phyloP scores from a whole-genome alignment of 2,888 invertebrate genomes.

The Rugalucina vietnamica region DNA sequence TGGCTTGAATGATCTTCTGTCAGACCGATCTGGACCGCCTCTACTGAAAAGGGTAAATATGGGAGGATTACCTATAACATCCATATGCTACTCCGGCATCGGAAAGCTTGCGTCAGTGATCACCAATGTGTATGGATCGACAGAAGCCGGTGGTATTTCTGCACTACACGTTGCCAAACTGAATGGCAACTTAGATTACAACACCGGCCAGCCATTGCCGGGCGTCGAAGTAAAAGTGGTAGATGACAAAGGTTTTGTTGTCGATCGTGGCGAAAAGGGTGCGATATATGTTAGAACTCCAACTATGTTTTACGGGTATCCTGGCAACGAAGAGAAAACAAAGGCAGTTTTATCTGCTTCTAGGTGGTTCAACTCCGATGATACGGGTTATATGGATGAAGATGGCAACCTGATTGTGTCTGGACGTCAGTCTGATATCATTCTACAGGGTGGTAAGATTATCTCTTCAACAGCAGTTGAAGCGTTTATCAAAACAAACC shows the following conservation, averaged over 20 bases:
- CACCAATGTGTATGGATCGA: conserved; percentile 34
- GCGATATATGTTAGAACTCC: conserved; percentile 32
- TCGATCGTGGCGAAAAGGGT: conserved; percentile 26
- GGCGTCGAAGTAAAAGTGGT: conserved; percentile 47
- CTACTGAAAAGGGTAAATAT: conserved; percentile 36
- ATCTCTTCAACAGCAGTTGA: conserved; percentile 29
- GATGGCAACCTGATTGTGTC: conserved; percentile 22
- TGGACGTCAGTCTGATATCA: conserved; percentile 29
- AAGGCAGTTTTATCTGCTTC: conserved; percentile 14
- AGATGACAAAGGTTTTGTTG: conserved; percentile 16
- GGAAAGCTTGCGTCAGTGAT: conserved; percentile 15
- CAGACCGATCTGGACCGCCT: neutral
- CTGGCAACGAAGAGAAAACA: conserved; percentile 13
- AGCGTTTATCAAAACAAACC: conserved; percentile 36
- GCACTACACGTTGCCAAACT: neutral
- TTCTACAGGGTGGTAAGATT: conserved; percentile 21
- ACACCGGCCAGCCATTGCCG: conserved; percentile 17
- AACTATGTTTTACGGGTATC: conserved; percentile 25
- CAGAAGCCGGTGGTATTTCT: conserved; percentile 32
- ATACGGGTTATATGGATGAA: conserved; percentile 27
- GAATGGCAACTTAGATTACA: conserved; percentile 11
- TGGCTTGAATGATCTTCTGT: neutral
- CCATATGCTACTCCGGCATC: conserved; percentile 32
- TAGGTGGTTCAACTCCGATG: conserved; percentile 52
- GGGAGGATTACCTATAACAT: conserved; percentile 30